A percentile compares a stretch with the other conserved stretches of the same genome.
These are phyloP conservation scores for Colossoma macropomum DNA, from an alignment of 2,113 vertebrate genomes.

Conservation along the genomic window DNA sequence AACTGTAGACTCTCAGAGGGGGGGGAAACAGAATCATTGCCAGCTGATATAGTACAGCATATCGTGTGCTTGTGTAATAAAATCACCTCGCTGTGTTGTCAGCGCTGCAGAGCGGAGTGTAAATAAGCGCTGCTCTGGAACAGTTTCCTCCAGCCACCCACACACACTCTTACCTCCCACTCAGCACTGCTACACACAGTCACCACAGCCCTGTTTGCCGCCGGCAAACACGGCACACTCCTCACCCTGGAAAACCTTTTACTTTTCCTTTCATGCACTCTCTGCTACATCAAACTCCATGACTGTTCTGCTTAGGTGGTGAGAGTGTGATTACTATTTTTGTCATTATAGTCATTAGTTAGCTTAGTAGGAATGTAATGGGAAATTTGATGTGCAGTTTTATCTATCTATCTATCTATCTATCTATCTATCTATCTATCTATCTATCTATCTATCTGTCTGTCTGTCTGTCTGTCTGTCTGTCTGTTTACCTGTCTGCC, in stretches of 20 bases:
- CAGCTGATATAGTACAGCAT: constrained; percentile 5
- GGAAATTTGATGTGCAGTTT: not conserved
- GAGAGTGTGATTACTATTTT: not conserved
- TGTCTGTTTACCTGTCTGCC: no score
- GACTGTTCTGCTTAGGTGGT: not conserved
- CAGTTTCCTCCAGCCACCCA: constrained; percentile 30
- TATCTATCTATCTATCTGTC: not conserved
- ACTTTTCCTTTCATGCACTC: constrained; percentile 14
- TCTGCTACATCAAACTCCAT: not conserved
- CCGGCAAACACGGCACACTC: constrained; percentile 3
- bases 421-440: not conserved
- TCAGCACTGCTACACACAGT: constrained; percentile 7
- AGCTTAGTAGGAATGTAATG: not conserved
- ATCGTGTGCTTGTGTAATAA: constrained; percentile 14
- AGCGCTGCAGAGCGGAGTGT: constrained; percentile 26
- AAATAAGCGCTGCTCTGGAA: constrained; percentile 8
- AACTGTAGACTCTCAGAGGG: not conserved
- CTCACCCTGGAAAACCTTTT: not conserved
- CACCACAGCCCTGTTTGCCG: constrained; percentile 21
- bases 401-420: not conserved
- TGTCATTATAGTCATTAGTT: no score
- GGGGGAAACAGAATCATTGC: not conserved
- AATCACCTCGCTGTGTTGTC: constrained; percentile 27
- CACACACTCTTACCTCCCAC: constrained; percentile 30
- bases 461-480: not conserved